Percentiles rank a stretch among this genome's conserved stretches.
phyloP scores from a whole-genome alignment of 2,113 vertebrate species.

The Ceyx cyanopectus region DNA sequence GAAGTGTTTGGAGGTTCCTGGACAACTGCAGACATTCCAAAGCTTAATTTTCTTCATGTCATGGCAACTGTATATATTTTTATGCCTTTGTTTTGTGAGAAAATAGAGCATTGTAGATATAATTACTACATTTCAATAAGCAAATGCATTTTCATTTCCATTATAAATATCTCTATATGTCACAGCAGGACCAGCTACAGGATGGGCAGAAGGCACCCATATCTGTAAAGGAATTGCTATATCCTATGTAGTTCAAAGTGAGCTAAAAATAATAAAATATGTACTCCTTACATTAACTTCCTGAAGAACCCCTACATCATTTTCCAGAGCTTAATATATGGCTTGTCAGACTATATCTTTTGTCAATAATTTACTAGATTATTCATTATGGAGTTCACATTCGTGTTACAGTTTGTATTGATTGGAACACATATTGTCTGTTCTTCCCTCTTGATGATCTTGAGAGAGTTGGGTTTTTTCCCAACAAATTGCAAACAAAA shows the following conservation, averaged over 20 bases:
- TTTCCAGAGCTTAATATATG: neutral
- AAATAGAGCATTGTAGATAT: neutral
- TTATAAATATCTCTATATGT: neutral
- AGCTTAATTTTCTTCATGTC: slow-evolving; percentile 64
- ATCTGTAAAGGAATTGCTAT: neutral
- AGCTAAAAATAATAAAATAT: neutral
- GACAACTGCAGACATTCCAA: slow-evolving; percentile 27
- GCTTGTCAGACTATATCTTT: neutral
- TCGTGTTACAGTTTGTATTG: neutral
- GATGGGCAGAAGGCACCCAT: neutral
- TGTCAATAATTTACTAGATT: neutral
- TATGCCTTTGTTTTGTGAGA: neutral
- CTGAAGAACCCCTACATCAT: neutral
- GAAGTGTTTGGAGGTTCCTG: slow-evolving; percentile 18
- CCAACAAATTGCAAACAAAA: neutral
- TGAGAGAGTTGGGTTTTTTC: neutral
- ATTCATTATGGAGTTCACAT: neutral
- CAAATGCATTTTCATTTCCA: neutral
- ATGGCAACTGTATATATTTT: slow-evolving; percentile 54
- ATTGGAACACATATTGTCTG: neutral
- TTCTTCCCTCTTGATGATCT: neutral
- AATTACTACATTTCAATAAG: neutral
- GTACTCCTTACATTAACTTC: neutral
- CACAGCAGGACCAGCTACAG: neutral
- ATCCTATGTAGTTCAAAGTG: neutral